Evolutionary conservation across 2,113 vertebrate species (phyloP).

Genomic region (Phoenicopterus ruber): DNA sequence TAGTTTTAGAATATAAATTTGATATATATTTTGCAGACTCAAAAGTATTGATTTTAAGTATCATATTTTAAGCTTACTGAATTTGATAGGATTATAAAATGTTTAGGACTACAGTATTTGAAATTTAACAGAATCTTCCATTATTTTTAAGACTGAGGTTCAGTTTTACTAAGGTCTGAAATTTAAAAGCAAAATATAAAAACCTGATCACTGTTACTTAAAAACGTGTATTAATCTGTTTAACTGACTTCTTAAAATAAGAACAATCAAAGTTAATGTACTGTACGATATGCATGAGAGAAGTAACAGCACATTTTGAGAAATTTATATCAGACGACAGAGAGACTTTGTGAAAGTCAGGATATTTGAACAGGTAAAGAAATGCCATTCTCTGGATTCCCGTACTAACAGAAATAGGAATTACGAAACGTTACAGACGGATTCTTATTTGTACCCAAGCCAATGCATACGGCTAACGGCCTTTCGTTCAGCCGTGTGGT

Average conservation of each 20-base stretch:
- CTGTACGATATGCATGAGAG: slow-evolving; percentile 17
- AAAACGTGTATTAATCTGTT: slow-evolving; percentile 42
- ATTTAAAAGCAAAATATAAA: slow-evolving; percentile 32
- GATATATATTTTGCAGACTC: slow-evolving; percentile 72
- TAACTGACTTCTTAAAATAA: slow-evolving; percentile 45
- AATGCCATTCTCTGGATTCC: slow-evolving; percentile 26
- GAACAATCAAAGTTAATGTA: slow-evolving; percentile 32
- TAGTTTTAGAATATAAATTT: slow-evolving; percentile 72
- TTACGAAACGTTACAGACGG: neutral
- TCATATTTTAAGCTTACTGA: slow-evolving; percentile 70
- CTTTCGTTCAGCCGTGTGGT: neutral
- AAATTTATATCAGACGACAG: neutral
- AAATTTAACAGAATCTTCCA: slow-evolving; percentile 66
- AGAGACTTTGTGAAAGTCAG: slow-evolving; percentile 33
- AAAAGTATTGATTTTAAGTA: slow-evolving; percentile 69
- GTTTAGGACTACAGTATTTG: slow-evolving; percentile 62
- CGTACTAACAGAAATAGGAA: neutral
- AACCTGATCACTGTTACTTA: slow-evolving; percentile 57
- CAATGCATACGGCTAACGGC: neutral
- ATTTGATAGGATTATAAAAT: slow-evolving; percentile 64
- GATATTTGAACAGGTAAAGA: slow-evolving; percentile 28
- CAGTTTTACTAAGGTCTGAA: slow-evolving; percentile 59
- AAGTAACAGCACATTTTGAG: slow-evolving; percentile 29
- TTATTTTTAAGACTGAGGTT: slow-evolving; percentile 66
- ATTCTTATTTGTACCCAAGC: neutral